Evolutionary conservation across 1,140 invertebrate genomes (phyloP).

Genomic region (Eciton burchellii): DNA sequence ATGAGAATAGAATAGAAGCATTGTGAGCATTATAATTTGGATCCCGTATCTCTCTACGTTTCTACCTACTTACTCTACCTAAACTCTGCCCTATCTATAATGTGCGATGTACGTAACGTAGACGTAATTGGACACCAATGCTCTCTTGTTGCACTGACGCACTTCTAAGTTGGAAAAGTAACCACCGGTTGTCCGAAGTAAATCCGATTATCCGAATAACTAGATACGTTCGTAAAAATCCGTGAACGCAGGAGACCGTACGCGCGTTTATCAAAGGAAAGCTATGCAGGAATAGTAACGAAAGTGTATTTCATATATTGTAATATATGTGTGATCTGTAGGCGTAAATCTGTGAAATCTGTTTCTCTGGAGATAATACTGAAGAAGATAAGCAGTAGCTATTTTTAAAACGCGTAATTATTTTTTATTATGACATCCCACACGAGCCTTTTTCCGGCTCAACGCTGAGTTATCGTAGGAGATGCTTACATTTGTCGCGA

Average conservation of each 20-base stretch:
- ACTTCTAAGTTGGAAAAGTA: slow-evolving; percentile 23
- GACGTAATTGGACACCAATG: not conserved
- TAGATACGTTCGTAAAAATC: not conserved
- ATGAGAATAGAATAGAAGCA: slow-evolving; percentile 83
- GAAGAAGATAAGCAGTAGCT: not conserved
- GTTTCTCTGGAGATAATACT: not conserved
- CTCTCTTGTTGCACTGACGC: not conserved
- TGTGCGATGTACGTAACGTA: slow-evolving; percentile 33
- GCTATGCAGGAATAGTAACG: too few relatives aligned
- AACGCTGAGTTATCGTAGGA: not conserved
- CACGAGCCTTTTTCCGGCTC: slow-evolving; percentile 23
- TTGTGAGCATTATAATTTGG: slow-evolving; percentile 80
- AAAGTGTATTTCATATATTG: too few relatives aligned
- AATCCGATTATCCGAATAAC: too few relatives aligned
- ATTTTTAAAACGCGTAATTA: not conserved
- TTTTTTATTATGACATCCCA: not conserved
- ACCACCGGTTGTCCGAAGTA: not conserved
- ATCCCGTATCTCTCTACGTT: slow-evolving; percentile 76
- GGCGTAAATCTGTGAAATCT: too few relatives aligned
- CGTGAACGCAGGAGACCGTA: not conserved
- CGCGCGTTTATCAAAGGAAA: too few relatives aligned
- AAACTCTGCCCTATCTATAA: slow-evolving; percentile 5
- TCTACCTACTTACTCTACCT: slow-evolving; percentile 71
- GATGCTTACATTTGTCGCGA: slow-evolving; percentile 33
- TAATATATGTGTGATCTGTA: too few relatives aligned